Conservation (phyloP, 1,140 invertebrate genomes). For the Papilio helenus region DNA sequence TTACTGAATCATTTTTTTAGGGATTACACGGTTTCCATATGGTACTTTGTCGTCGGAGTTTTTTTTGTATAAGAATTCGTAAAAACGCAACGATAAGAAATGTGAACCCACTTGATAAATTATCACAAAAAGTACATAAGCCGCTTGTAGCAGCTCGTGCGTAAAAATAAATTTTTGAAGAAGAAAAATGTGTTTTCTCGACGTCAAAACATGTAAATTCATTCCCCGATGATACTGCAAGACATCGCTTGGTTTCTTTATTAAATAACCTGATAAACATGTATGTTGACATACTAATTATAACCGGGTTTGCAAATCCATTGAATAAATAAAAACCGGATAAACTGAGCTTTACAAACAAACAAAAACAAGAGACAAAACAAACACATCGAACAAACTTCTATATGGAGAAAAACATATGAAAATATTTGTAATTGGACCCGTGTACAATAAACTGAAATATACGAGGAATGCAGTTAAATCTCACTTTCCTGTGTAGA, state of each 20-base stretch:
- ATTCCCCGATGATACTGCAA: constrained; percentile 11
- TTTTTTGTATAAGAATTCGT: neutral
- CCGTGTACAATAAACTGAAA: too few species aligned
- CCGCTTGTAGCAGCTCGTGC: neutral
- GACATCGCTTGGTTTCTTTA: neutral
- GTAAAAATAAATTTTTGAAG: constrained; percentile 22
- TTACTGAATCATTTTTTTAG: too few species aligned
- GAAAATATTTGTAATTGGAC: neutral
- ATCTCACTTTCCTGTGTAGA: too few species aligned
- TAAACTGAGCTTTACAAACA: too few species aligned
- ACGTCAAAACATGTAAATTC: constrained; percentile 24
- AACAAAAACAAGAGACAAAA: neutral
- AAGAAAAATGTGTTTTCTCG: constrained; percentile 17
- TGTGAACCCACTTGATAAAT: neutral
- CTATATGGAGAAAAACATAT: neutral
- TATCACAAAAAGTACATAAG: neutral
- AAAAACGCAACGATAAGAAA: neutral
- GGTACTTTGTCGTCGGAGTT: neutral
- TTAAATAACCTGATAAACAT: neutral
- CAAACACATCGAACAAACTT: neutral
- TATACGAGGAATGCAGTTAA: too few species aligned
- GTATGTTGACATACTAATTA: neutral
- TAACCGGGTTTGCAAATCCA: neutral
- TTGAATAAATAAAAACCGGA: too few species aligned
- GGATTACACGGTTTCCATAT: too few species aligned